A percentile compares a stretch with the other conserved stretches of the same genome.
phyloP scores from a whole-genome alignment of 1,140 invertebrate species.

The Drosophila prosaltans region DNA sequence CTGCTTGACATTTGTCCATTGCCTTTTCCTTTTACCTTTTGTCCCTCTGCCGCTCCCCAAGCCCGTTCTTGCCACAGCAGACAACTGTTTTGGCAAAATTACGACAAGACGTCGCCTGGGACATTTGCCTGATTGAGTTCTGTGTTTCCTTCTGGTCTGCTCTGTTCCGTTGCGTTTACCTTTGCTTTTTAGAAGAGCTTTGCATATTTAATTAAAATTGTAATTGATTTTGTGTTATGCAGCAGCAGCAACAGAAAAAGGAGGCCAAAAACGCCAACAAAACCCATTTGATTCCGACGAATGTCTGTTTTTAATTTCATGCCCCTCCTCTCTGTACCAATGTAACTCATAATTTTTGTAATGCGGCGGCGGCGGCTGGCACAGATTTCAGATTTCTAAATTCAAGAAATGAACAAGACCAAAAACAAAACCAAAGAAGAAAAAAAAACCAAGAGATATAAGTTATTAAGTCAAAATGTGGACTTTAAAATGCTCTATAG shows the following conservation, averaged over 20 bases:
- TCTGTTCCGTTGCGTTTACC: conserved; percentile 31
- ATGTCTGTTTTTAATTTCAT: conserved; percentile 78
- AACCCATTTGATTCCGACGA: conserved; percentile 7
- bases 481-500: neutral
- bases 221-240: conserved; percentile 81
- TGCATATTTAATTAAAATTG: conserved; percentile 80
- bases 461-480: neutral
- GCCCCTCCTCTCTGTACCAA: conserved; percentile 58
- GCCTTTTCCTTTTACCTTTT: neutral
- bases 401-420: conserved; percentile 11
- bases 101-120: conserved; percentile 37
- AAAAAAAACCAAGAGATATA: neutral
- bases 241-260: conserved; percentile 50
- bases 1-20: neutral
- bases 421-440: conserved; percentile 3
- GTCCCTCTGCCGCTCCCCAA: neutral
- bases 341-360: conserved; percentile 77
- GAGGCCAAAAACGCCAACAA: conserved; percentile 46
- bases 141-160: conserved; percentile 13
- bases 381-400: conserved; percentile 54
- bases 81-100: conserved; percentile 51
- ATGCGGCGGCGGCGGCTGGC: conserved; percentile 48
- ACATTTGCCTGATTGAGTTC: conserved; percentile 71
- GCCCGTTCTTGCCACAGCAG: neutral
- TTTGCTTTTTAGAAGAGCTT: conserved; percentile 52